These are phyloP conservation scores for Erebia ligea DNA, from an alignment of 2,888 invertebrate species.

Conservation along the genomic window DNA sequence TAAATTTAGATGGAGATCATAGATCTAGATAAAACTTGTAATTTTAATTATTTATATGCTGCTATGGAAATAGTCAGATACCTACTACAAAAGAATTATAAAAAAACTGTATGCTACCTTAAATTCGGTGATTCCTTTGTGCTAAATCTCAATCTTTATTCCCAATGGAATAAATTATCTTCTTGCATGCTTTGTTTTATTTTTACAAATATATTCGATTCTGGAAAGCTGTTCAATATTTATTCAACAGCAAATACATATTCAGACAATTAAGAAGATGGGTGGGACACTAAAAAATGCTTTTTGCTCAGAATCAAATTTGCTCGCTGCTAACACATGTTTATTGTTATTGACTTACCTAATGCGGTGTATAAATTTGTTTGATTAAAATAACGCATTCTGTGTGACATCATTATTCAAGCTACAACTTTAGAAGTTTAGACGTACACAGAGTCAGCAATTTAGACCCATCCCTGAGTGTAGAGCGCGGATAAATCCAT, in stretches of 20 bases:
- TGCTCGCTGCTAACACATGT: constrained; percentile 14
- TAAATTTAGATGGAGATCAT: too few species aligned
- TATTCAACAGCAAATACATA: constrained; percentile 24
- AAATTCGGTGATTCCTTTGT: constrained; percentile 14
- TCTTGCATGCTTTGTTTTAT: constrained; percentile 20
- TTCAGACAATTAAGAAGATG: constrained; percentile 27
- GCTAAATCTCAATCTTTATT: constrained; percentile 5
- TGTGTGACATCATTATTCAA: neutral
- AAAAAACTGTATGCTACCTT: neutral
- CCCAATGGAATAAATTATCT: constrained; percentile 22
- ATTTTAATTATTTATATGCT: neutral
- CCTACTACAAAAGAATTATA: constrained; percentile 6
- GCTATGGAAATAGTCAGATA: neutral
- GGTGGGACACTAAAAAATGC: constrained; percentile 6
- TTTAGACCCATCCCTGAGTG: neutral
- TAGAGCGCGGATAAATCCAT: neutral
- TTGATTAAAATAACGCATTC: constrained; percentile 6
- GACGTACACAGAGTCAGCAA: too few species aligned
- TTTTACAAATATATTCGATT: constrained; percentile 22
- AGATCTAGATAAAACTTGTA: too few species aligned
- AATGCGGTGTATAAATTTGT: constrained; percentile 7
- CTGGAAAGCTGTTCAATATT: constrained; percentile 25
- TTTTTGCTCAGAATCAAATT: constrained; percentile 15
- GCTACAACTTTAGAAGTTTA: neutral
- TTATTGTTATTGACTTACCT: constrained; percentile 12